Evolutionary conservation across 2,888 invertebrate species (phyloP).

Genomic region (Gari tellinella): DNA sequence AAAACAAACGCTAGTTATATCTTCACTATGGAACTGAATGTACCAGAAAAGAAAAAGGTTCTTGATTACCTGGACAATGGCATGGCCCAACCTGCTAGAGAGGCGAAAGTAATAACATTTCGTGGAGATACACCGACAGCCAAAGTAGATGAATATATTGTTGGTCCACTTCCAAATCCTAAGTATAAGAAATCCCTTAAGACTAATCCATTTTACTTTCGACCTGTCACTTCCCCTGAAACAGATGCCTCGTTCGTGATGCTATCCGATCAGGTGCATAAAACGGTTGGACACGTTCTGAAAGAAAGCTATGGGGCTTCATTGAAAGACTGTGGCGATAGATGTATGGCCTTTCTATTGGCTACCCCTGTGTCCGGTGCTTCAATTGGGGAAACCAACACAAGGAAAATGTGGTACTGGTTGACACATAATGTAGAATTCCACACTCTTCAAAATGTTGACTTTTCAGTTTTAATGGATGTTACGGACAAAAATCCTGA

Average conservation of each 20-base stretch:
- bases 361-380: slow-evolving; percentile 65
- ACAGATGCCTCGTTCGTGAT: slow-evolving; percentile 17
- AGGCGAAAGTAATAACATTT: slow-evolving; percentile 71
- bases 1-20: slow-evolving; percentile 41
- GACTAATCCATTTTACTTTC: slow-evolving; percentile 63
- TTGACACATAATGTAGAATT: slow-evolving; percentile 65
- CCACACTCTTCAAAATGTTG: slow-evolving; percentile 70
- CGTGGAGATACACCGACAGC: slow-evolving; percentile 68
- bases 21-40: slow-evolving; percentile 44
- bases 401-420: slow-evolving; percentile 69
- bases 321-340: slow-evolving; percentile 51
- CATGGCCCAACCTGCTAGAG: slow-evolving; percentile 57
- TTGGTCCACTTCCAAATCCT: slow-evolving; percentile 72
- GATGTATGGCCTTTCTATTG: slow-evolving; percentile 65
- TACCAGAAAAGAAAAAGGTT: slow-evolving; percentile 46
- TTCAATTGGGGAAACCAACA: slow-evolving; percentile 51
- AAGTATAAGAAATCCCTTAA: slow-evolving; percentile 36
- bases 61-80: slow-evolving; percentile 41
- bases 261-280: slow-evolving; percentile 40
- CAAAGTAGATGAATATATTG: slow-evolving; percentile 70
- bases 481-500: slow-evolving; percentile 59
- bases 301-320: slow-evolving; percentile 71
- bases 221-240: slow-evolving; percentile 67
- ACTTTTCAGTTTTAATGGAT: slow-evolving; percentile 71
- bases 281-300: slow-evolving; percentile 61